Evolutionary conservation across 2,888 invertebrate species (phyloP).

Genomic region (Megalurothrips usitatus): DNA sequence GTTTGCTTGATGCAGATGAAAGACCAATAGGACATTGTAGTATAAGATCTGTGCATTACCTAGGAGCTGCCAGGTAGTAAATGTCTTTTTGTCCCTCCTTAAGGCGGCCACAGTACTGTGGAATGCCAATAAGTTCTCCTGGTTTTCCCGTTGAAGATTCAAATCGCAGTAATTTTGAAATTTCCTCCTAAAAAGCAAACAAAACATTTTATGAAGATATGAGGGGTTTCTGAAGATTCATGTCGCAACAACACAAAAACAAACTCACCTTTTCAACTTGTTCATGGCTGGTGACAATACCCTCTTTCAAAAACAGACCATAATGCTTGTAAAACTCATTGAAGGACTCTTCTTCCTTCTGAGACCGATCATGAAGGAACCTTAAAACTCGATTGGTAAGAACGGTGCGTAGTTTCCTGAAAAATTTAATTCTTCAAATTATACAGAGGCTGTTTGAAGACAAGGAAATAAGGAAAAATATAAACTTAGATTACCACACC

Average conservation of each 20-base stretch:
- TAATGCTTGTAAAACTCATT: slow-evolving; percentile 87
- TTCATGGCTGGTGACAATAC: slow-evolving; percentile 80
- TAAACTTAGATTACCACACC: slow-evolving; percentile 47
- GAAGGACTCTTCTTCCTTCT: slow-evolving; percentile 76
- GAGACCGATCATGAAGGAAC: slow-evolving; percentile 78
- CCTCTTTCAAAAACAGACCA: slow-evolving; percentile 90
- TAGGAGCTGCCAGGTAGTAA: slow-evolving; percentile 90
- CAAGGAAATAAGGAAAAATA: background rate
- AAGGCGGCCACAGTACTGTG: slow-evolving; percentile 74
- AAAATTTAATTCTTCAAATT: slow-evolving; percentile 37
- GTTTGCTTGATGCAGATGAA: background rate
- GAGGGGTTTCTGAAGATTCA: slow-evolving; percentile 34
- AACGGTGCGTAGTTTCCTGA: slow-evolving; percentile 75
- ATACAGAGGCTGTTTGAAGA: slow-evolving; percentile 33
- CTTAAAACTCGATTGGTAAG: slow-evolving; percentile 77
- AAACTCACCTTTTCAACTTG: slow-evolving; percentile 69
- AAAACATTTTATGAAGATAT: slow-evolving; percentile 29
- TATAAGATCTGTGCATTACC: slow-evolving; percentile 50
- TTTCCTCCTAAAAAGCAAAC: slow-evolving; percentile 65
- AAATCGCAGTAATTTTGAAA: slow-evolving; percentile 82
- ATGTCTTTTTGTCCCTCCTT: slow-evolving; percentile 77
- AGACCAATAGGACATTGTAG: background rate
- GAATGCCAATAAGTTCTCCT: slow-evolving; percentile 68
- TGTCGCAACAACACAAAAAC: slow-evolving; percentile 33
- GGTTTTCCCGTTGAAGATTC: slow-evolving; percentile 77